These are phyloP conservation scores for Yponomeuta evonymella DNA, from an alignment of 2,888 invertebrate species.

Conservation along the genomic window DNA sequence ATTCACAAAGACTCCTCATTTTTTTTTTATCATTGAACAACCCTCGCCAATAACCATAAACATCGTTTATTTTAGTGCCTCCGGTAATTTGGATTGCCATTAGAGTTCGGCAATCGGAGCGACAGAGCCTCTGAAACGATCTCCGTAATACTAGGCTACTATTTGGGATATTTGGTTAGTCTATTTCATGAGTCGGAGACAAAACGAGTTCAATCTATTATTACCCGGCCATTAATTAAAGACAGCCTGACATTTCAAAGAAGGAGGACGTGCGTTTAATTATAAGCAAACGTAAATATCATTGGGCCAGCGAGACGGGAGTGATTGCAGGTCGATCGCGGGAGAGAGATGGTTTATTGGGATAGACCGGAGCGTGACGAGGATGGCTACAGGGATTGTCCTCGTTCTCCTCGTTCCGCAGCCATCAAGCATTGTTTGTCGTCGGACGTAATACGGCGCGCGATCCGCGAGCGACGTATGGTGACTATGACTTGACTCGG, in stretches of 20 bases:
- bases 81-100: neutral
- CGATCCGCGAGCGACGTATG: neutral
- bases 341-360: constrained; percentile 26
- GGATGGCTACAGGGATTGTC: constrained; percentile 61
- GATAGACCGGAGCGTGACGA: constrained; percentile 44
- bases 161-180: constrained; percentile 3
- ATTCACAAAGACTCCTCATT: neutral
- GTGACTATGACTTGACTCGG: neutral
- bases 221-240: constrained; percentile 67
- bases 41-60: neutral
- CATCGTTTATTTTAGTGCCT: neutral
- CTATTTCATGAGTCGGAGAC: constrained; percentile 11
- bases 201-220: constrained; percentile 56
- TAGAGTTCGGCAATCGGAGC: neutral
- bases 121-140: neutral
- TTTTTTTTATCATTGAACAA: neutral
- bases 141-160: neutral
- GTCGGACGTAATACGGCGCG: constrained; percentile 27
- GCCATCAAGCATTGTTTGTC: constrained; percentile 62
- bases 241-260: constrained; percentile 73
- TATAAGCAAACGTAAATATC: constrained; percentile 74
- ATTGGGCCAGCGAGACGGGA: constrained; percentile 63
- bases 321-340: constrained; percentile 50
- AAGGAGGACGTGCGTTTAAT: constrained; percentile 72
- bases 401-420: constrained; percentile 55